phyloP scores from a whole-genome alignment of 2,113 vertebrate genomes.

The Gopherus flavomarginatus region DNA sequence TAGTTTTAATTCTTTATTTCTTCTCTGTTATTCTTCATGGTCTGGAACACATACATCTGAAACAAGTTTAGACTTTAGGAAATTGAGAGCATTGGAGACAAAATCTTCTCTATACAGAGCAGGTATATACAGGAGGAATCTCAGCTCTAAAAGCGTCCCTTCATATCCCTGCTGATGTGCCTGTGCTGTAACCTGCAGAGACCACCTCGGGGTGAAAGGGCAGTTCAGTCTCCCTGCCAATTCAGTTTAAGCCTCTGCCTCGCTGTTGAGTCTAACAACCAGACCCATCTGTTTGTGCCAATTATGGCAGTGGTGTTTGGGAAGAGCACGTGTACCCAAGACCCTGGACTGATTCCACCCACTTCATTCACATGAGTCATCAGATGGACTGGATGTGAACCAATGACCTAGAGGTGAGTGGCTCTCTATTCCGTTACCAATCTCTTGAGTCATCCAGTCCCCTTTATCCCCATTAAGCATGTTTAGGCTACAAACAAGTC shows the following conservation, averaged over 20 bases:
- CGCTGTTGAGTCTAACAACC: constrained; percentile 22
- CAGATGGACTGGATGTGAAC: background rate
- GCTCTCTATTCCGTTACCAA: constrained; percentile 24
- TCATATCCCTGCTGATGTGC: accelerated
- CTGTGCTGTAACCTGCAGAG: background rate
- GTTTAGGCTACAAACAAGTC: constrained; percentile 29
- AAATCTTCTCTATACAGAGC: background rate
- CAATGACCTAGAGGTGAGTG: constrained; percentile 57
- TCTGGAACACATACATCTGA: accelerated
- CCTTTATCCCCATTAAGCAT: constrained; percentile 57
- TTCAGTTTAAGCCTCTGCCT: constrained; percentile 13
- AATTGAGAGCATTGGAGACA: background rate
- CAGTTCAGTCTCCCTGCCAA: background rate
- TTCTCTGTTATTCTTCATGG: background rate
- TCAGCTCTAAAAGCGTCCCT: background rate
- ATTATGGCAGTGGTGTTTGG: background rate
- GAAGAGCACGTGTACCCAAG: constrained; percentile 50
- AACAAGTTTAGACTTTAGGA: background rate
- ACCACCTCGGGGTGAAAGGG: background rate
- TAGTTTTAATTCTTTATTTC: constrained; percentile 28
- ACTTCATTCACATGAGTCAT: constrained; percentile 39
- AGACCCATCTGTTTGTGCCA: constrained; percentile 9
- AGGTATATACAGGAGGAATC: background rate
- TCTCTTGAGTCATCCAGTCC: constrained; percentile 18
- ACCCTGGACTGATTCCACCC: constrained; percentile 55